phyloP scores from a whole-genome alignment of 2,113 vertebrate species.

The Amphiprion percula region DNA sequence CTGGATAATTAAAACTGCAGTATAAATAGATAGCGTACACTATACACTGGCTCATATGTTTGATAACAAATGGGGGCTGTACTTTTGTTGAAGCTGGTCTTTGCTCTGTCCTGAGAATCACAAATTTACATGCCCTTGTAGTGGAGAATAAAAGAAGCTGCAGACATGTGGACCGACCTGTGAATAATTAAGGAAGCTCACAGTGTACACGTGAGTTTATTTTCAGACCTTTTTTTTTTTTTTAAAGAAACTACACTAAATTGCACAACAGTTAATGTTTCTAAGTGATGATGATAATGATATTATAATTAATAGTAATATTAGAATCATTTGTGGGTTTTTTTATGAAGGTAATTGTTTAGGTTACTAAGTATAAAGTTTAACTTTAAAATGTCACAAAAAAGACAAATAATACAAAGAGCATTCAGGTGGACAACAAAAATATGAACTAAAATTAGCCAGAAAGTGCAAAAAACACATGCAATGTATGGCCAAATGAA shows the following conservation, averaged over 20 bases:
- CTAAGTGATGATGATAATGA: too few relatives aligned
- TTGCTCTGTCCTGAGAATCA: slow-evolving; percentile 69
- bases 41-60: slow-evolving; percentile 67
- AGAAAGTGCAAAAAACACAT: background rate
- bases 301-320: too few relatives aligned
- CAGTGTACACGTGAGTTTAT: slow-evolving; percentile 15
- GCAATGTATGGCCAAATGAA: too few relatives aligned
- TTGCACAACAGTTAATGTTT: background rate
- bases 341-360: background rate
- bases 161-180: slow-evolving; percentile 20
- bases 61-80: slow-evolving; percentile 70
- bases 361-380: too few relatives aligned
- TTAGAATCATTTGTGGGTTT: background rate
- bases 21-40: slow-evolving; percentile 78
- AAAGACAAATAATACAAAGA: too few relatives aligned
- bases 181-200: slow-evolving; percentile 55
- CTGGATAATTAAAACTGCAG: slow-evolving; percentile 75
- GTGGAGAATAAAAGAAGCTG: slow-evolving; percentile 64
- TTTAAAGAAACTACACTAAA: background rate
- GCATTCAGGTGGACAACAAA: too few relatives aligned
- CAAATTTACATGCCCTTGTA: slow-evolving; percentile 73
- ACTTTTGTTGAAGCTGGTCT: slow-evolving; percentile 49
- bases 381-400: background rate
- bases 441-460: too few relatives aligned
- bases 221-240: background rate